Evolutionary conservation across 2,888 invertebrate species (phyloP), one percentile per base, ranked within the genome.

Genomic region (Ophioninae sp.): DNA sequence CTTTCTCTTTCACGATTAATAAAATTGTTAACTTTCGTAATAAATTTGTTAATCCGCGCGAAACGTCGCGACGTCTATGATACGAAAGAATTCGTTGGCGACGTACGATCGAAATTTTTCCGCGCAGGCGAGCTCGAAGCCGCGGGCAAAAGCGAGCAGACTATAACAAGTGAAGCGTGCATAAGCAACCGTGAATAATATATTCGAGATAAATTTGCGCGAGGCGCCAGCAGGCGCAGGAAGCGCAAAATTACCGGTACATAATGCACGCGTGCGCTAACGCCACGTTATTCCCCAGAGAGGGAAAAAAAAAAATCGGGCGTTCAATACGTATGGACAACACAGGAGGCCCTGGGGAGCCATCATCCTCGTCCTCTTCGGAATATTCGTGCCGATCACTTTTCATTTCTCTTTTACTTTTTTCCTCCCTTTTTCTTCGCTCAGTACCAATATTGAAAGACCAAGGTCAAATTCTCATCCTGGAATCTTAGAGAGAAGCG

Each of bases 151-250:
- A 17, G 50, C 50, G 17, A 57, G 61, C 61, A 37, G 68, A 77
- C 74, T 61, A 67, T 77, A 68, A 69, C 68, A 77, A 75, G 69
- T 75, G 80, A 80, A 75, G 80, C 80, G 50, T 75, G 80, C 62
- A 74, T 80, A 68, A 80, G 75, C 30, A 67, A 69, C 57, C 80
- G 68, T 64, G 80, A 73, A 67, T 68, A 80, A 75, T 75, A 80
- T 75, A 69, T 80, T 80, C 69, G 41, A 67, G 59, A 61, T 72
- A 41, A 62, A 75, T 30, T 74, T 57, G 74, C 21, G 7, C 56
- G 74, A 69, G 67, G 80, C 80, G 74, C 73, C 79, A 72, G 73
- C 70, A 68, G 62, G 70, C 70, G 65, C 65, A 59, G 56, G 56
- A 23, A 59, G 23, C 67, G 50, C 67, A 7, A 67, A 44, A 37